Percentiles rank a stretch among this genome's conserved stretches.
phyloP scores from a whole-genome alignment of 2,888 invertebrate species.

The Melinopterus prodromus region DNA sequence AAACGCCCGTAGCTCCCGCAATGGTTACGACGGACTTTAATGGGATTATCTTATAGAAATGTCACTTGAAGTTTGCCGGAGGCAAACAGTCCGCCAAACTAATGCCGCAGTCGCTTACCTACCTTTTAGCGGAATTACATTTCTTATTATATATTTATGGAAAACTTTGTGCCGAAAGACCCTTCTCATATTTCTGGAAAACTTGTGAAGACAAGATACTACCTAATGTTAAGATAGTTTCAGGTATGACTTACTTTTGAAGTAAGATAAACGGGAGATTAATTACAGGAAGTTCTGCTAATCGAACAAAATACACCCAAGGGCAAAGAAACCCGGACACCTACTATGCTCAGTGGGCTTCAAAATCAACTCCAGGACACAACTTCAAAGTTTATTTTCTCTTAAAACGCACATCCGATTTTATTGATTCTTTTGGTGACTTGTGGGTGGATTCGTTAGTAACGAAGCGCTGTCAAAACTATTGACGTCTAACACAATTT shows the following conservation, averaged over 20 bases:
- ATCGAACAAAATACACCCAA: neutral
- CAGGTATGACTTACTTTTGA: neutral
- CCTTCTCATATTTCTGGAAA: neutral
- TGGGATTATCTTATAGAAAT: neutral
- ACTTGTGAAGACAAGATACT: neutral
- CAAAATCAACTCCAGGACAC: too few relatives aligned
- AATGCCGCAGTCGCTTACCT: neutral
- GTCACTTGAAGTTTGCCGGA: neutral
- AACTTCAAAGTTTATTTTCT: too few relatives aligned
- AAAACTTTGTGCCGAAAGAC: neutral
- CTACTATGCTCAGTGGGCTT: too few relatives aligned
- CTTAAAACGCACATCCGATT: too few relatives aligned
- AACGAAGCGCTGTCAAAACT: too few relatives aligned
- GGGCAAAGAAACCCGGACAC: too few relatives aligned
- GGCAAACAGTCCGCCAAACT: neutral
- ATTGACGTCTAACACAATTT: too few relatives aligned
- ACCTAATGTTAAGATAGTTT: neutral
- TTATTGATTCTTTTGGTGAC: too few relatives aligned
- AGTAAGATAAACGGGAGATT: neutral
- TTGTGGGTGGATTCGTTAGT: too few relatives aligned
- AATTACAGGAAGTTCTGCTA: neutral
- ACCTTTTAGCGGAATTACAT: slow-evolving; percentile 4
- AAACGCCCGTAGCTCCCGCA: neutral
- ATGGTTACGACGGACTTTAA: neutral
- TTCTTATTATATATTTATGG: neutral